Evolutionary conservation across 2,797 vertebrate genomes (phyloP).

Genomic region (Mormyrops boulengeri): DNA sequence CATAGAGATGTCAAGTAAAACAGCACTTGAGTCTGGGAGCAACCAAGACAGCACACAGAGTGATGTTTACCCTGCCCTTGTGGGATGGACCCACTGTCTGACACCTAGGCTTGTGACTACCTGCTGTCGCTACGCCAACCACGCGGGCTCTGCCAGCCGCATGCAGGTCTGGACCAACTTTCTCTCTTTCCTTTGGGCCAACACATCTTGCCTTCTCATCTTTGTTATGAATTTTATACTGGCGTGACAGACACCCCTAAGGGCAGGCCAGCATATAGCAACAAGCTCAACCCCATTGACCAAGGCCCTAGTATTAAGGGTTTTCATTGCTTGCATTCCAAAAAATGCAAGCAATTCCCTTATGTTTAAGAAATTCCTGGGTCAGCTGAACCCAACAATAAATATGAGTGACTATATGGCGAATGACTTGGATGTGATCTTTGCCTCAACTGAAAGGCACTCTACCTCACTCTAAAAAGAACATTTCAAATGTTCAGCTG

Average conservation of each 20-base stretch:
- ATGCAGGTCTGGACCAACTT: constrained; percentile 39
- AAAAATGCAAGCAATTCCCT: background rate
- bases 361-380: background rate
- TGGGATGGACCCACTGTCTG: constrained; percentile 6
- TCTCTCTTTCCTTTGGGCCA: constrained; percentile 33
- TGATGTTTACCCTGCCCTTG: background rate
- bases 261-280: constrained; percentile 1
- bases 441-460: background rate
- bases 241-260: constrained; percentile 50
- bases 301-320: background rate
- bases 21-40: constrained; percentile 19
- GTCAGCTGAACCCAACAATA: background rate
- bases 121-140: constrained; percentile 51
- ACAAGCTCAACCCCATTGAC: background rate
- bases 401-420: background rate
- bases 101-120: constrained; percentile 52
- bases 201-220: constrained; percentile 12
- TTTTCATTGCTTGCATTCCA: background rate
- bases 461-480: background rate
- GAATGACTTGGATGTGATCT: background rate
- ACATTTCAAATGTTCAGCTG: background rate
- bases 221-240: constrained; percentile 53
- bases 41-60: constrained; percentile 23
- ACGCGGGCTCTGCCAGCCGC: background rate
- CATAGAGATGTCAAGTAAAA: constrained; percentile 4